Evolutionary conservation across 2,797 vertebrate genomes (phyloP).

Genomic region (Molossus alvarezi): DNA sequence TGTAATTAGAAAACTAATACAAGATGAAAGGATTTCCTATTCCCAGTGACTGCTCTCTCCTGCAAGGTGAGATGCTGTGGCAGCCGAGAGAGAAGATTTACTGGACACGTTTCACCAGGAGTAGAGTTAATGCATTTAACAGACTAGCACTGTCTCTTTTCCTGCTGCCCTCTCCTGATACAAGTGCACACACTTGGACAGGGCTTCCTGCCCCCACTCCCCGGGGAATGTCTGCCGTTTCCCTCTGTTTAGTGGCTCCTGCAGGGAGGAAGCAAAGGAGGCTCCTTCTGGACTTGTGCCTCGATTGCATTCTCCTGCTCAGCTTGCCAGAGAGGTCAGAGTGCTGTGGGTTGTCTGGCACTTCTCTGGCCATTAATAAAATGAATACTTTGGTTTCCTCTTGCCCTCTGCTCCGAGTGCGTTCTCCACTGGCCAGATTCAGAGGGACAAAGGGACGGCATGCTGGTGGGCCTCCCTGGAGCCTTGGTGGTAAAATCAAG

Average conservation of each 20-base stretch:
- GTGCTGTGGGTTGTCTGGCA: not conserved
- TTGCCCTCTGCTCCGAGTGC: not conserved
- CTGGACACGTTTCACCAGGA: not conserved
- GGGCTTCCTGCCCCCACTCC: not conserved
- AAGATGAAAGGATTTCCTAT: slow-evolving; percentile 14
- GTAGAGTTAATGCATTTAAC: not conserved
- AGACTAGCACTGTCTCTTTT: not conserved
- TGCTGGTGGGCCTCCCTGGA: not conserved
- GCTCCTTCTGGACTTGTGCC: not conserved
- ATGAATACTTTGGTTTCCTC: not conserved
- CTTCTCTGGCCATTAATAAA: not conserved
- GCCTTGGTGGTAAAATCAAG: not conserved
- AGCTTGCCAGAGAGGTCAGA: not conserved
- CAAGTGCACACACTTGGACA: not conserved
- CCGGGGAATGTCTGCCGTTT: not conserved
- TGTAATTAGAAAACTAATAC: slow-evolving; percentile 38
- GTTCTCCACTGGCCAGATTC: not conserved
- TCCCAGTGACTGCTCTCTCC: not conserved
- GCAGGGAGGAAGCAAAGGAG: not conserved
- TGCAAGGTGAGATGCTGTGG: not conserved
- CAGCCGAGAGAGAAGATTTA: slow-evolving; percentile 48
- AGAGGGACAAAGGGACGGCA: not conserved
- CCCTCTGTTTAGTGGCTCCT: not conserved
- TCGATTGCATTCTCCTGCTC: not conserved
- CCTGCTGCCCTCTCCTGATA: not conserved